Conservation (phyloP, 2,888 invertebrate genomes). For the Diarsia brunnea region DNA sequence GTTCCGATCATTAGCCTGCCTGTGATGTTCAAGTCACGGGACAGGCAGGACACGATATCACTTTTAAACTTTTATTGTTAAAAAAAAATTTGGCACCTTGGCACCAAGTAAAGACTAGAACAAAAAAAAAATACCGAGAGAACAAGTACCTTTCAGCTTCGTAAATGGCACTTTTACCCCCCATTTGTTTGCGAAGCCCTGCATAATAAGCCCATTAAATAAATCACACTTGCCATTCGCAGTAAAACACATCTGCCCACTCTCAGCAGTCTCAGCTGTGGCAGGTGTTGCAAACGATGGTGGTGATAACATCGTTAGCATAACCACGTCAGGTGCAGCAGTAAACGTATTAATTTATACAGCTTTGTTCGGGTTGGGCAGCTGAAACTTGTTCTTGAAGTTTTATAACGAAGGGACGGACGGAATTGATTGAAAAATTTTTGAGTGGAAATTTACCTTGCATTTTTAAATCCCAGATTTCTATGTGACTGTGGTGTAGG, state of each 20-base stretch:
- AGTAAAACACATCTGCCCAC: slow-evolving; percentile 47
- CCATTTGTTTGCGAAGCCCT: neutral
- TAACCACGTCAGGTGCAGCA: slow-evolving; percentile 37
- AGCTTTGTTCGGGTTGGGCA: slow-evolving; percentile 40
- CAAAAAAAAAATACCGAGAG: too few species aligned
- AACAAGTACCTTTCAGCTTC: too few species aligned
- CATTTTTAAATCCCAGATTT: neutral
- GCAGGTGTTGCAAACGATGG: slow-evolving; percentile 33
- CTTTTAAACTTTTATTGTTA: too few species aligned
- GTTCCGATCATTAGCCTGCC: too few species aligned
- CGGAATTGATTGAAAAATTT: slow-evolving; percentile 1
- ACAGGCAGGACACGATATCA: too few species aligned
- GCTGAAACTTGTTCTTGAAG: slow-evolving; percentile 29
- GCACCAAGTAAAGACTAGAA: too few species aligned
- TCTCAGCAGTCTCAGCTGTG: slow-evolving; percentile 53
- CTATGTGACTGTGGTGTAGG: neutral
- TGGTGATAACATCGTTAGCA: slow-evolving; percentile 53
- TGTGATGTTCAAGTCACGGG: too few species aligned
- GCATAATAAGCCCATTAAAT: slow-evolving; percentile 31
- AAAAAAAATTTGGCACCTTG: too few species aligned
- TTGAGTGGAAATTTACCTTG: neutral
- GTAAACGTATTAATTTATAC: slow-evolving; percentile 45
- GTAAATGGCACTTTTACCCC: too few species aligned
- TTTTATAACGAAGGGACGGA: slow-evolving; percentile 11
- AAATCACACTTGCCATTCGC: slow-evolving; percentile 25